phyloP scores from a whole-genome alignment of 2,888 invertebrate genomes.

The Tetragonula carbonaria region DNA sequence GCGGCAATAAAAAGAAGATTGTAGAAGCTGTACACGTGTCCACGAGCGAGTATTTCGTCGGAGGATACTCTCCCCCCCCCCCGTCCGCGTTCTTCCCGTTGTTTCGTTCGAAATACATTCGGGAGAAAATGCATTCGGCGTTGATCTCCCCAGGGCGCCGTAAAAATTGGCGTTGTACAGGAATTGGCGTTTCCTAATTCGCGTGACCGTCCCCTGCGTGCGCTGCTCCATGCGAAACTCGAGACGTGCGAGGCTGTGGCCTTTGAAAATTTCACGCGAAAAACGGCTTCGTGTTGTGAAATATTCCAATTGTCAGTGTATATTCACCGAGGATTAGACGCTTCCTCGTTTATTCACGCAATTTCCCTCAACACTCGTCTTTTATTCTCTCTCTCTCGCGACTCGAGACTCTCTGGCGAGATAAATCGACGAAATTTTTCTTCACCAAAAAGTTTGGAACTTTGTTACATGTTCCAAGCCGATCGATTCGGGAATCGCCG shows the following conservation, averaged over 20 bases:
- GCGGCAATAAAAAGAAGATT: background rate
- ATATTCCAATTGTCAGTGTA: constrained; percentile 24
- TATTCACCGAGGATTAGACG: constrained; percentile 1
- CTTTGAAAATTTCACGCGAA: constrained; percentile 55
- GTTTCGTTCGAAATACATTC: constrained; percentile 20
- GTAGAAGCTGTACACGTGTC: background rate
- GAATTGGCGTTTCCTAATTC: constrained; percentile 50
- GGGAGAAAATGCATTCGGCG: constrained; percentile 34
- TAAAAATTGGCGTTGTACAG: constrained; percentile 28
- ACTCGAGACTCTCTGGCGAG: no score
- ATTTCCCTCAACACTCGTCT: background rate
- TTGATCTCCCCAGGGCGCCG: constrained; percentile 34
- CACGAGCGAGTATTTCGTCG: background rate
- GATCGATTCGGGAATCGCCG: no score
- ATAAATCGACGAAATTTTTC: no score
- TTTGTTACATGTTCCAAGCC: no score
- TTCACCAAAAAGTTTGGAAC: no score
- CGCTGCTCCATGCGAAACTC: constrained; percentile 30
- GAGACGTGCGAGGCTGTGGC: constrained; percentile 5
- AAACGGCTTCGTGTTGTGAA: constrained; percentile 41
- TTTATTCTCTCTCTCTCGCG: background rate
- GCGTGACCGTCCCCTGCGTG: constrained; percentile 18
- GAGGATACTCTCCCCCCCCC: background rate
- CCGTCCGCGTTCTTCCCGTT: background rate
- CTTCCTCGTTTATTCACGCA: background rate